phyloP scores from a whole-genome alignment of 2,797 vertebrate species.

The Phaenicophaeus curvirostris region DNA sequence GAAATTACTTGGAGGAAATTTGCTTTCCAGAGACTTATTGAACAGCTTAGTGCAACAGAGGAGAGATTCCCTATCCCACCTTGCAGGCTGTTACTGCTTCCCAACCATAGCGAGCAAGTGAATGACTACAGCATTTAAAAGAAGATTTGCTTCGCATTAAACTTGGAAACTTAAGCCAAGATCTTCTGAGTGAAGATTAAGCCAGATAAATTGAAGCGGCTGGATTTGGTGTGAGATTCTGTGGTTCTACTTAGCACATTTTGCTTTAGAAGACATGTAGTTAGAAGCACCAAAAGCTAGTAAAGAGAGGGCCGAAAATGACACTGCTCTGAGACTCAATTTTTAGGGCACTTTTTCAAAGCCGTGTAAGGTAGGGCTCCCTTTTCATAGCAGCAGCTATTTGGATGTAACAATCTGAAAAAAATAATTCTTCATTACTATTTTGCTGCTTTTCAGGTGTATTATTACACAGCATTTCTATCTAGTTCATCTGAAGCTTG shows the following conservation, averaged over 20 bases:
- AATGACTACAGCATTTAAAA: neutral
- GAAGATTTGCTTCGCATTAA: neutral
- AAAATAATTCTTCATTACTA: neutral
- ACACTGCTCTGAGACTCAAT: neutral
- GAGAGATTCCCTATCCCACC: neutral
- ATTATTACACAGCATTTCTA: neutral
- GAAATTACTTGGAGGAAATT: constrained; percentile 5
- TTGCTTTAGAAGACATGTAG: neutral
- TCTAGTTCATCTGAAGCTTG: neutral
- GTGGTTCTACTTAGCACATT: neutral
- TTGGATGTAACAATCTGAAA: neutral
- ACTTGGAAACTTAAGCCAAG: neutral
- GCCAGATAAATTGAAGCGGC: neutral
- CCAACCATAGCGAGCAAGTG: neutral
- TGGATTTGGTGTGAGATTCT: neutral
- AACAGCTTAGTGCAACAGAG: neutral
- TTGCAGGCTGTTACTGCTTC: neutral
- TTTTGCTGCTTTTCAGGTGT: neutral
- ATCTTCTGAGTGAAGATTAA: constrained; percentile 14
- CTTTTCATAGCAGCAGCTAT: neutral
- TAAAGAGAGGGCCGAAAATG: neutral
- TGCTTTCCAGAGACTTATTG: neutral
- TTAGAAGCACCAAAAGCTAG: neutral
- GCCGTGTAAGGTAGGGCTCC: neutral
- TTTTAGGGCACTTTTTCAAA: neutral